These are phyloP conservation scores for Crocuta crocuta DNA, from an alignment of 2,113 vertebrate genomes.

Conservation along the genomic window DNA sequence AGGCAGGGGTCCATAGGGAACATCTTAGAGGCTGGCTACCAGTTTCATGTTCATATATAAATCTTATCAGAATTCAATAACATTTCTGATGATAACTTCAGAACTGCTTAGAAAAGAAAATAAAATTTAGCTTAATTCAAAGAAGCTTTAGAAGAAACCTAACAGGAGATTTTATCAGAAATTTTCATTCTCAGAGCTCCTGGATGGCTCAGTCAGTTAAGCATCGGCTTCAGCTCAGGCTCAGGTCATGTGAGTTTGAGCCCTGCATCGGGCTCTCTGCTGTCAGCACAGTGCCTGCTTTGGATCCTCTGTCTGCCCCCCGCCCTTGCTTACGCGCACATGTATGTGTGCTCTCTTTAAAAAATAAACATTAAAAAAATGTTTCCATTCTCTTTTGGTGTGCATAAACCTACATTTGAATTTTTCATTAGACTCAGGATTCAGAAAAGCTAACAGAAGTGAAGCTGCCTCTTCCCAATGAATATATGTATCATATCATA, in stretches of 20 bases:
- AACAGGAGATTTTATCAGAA: no score
- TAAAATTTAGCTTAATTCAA: background rate
- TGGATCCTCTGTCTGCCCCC: no score
- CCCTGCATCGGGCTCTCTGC: no score
- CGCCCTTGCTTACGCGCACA: no score
- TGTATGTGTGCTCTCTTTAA: no score
- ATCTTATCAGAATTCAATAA: background rate
- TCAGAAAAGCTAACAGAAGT: background rate
- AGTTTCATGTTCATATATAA: background rate
- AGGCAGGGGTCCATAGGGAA: background rate
- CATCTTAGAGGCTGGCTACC: background rate
- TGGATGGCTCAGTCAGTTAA: no score
- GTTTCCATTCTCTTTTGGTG: background rate
- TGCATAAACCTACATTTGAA: background rate
- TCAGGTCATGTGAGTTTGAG: no score
- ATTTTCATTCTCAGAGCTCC: no score
- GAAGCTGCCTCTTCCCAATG: background rate
- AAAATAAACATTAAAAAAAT: no score
- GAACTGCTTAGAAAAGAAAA: background rate
- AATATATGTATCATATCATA: background rate
- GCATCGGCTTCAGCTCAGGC: no score
- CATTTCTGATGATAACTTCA: background rate
- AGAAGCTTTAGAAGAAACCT: background rate
- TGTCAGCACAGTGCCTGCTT: no score
- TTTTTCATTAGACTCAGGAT: background rate